A percentile compares a stretch with the other conserved stretches of the same genome.
Conservation (phyloP, 2,888 invertebrate species). For the Hecatera dysodea region DNA sequence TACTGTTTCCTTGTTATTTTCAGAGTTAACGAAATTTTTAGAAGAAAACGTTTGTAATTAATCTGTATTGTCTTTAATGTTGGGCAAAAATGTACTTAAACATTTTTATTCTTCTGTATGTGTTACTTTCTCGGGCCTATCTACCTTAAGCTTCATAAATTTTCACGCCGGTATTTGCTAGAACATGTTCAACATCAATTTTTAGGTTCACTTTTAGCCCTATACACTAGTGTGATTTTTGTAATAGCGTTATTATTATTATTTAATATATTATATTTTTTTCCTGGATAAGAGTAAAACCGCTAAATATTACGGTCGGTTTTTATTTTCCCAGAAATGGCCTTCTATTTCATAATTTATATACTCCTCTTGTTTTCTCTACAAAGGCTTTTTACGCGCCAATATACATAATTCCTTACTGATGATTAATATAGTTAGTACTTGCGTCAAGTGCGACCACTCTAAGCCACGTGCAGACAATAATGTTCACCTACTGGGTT, state of each 20-base stretch:
- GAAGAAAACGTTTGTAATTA: too few species aligned
- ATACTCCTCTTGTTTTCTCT: conserved; percentile 19
- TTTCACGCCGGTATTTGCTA: neutral
- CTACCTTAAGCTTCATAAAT: neutral
- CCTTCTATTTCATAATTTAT: neutral
- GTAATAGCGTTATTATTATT: too few species aligned
- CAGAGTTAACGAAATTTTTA: too few species aligned
- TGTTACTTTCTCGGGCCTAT: neutral
- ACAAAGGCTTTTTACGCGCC: conserved; percentile 9
- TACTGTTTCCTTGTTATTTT: neutral
- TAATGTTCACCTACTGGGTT: conserved; percentile 56
- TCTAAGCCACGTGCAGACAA: conserved; percentile 59
- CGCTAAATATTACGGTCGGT: too few species aligned
- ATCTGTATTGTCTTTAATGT: too few species aligned
- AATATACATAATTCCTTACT: conserved; percentile 38
- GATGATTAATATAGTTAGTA: conserved; percentile 61
- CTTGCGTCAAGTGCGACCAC: conserved; percentile 34
- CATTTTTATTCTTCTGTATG: neutral
- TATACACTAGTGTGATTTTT: too few species aligned
- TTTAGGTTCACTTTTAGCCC: neutral
- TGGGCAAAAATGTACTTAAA: neutral
- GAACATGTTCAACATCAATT: too few species aligned
- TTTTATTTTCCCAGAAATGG: neutral
- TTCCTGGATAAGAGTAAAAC: too few species aligned
- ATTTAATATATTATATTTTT: too few species aligned